These are phyloP conservation scores for Phthorimaea operculella DNA, from an alignment of 1,140 invertebrate genomes.

Conservation along the genomic window DNA sequence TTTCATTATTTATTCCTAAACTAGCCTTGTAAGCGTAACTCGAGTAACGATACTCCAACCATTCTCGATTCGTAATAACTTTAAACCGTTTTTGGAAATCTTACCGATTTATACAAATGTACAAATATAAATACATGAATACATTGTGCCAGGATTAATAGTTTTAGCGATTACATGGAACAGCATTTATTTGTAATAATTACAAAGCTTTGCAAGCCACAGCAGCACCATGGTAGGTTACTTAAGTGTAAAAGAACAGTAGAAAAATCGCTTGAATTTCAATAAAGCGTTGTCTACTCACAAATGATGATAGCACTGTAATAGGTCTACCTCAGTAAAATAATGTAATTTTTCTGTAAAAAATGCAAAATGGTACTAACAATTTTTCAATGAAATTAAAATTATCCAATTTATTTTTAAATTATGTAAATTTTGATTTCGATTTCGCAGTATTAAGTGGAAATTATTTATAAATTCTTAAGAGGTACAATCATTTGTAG, in stretches of 20 bases:
- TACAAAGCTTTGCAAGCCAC: constrained; percentile 22
- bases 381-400: not conserved
- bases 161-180: constrained; percentile 12
- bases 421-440: constrained; percentile 1
- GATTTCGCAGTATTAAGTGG: not conserved
- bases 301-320: not conserved
- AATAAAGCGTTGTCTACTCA: not conserved
- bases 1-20: constrained; percentile 42
- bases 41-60: constrained; percentile 19
- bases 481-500: not conserved
- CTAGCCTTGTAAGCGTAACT: constrained; percentile 27
- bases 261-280: not conserved
- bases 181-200: constrained; percentile 46
- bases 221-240: constrained; percentile 45
- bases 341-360: not conserved
- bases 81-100: no score
- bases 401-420: not conserved
- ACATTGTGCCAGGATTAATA: constrained; percentile 20
- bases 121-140: constrained; percentile 16
- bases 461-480: not conserved
- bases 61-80: constrained; percentile 5
- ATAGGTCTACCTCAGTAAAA: constrained; percentile 2
- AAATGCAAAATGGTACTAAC: not conserved
- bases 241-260: constrained; percentile 23
- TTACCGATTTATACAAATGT: constrained; percentile 8